These are phyloP conservation scores for Semotilus atromaculatus DNA, from an alignment of 2,797 vertebrate genomes.

Conservation along the genomic window DNA sequence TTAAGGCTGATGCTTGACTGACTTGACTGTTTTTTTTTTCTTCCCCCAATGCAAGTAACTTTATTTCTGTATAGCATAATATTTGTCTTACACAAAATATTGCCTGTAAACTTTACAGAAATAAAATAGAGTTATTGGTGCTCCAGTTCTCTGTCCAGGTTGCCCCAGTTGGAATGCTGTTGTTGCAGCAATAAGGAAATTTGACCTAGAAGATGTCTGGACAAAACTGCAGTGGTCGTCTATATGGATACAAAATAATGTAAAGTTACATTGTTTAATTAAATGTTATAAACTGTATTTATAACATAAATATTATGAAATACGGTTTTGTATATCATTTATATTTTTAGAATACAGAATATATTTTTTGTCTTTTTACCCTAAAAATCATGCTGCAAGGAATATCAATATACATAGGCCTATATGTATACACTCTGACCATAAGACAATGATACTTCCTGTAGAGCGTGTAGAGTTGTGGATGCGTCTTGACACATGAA, in stretches of 20 bases:
- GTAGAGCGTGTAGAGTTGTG: neutral
- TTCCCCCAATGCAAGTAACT: neutral
- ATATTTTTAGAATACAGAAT: neutral
- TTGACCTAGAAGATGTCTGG: conserved; percentile 45
- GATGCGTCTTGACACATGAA: neutral
- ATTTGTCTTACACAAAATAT: neutral
- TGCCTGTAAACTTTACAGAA: conserved; percentile 33
- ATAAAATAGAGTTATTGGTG: conserved; percentile 30
- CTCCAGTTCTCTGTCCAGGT: conserved; percentile 57
- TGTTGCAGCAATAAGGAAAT: conserved; percentile 38
- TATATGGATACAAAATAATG: neutral
- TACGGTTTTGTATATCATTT: too few species aligned
- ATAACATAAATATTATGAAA: neutral
- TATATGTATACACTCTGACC: neutral
- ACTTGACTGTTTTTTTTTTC: neutral
- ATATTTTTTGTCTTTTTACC: neutral
- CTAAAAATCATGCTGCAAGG: neutral
- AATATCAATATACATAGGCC: neutral
- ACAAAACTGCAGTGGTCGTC: conserved; percentile 9
- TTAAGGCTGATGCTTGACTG: neutral
- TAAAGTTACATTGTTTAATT: neutral
- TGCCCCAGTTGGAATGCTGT: conserved; percentile 57
- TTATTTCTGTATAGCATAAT: neutral
- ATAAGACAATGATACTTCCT: neutral
- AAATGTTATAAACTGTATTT: neutral